Evolutionary conservation across 2,797 vertebrate genomes (phyloP).

Genomic region (Anas georgica): DNA sequence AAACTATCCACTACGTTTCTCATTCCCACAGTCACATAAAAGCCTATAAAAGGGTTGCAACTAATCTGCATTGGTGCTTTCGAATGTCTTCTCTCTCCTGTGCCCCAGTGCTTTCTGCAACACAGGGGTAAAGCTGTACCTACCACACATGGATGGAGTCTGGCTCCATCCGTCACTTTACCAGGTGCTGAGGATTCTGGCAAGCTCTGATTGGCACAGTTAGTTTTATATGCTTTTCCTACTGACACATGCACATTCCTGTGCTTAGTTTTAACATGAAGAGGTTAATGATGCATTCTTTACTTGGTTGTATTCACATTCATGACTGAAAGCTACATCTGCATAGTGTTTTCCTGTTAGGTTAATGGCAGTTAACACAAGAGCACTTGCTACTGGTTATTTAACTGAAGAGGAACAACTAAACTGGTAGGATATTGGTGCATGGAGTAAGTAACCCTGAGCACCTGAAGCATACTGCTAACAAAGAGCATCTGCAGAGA

Average conservation of each 20-base stretch:
- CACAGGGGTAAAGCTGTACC: not conserved
- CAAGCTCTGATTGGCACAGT: not conserved
- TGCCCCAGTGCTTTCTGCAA: not conserved
- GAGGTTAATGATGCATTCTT: not conserved
- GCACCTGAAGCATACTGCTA: slow-evolving; percentile 20
- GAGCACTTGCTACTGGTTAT: not conserved
- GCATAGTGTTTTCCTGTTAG: slow-evolving; percentile 9
- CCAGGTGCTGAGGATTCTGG: not conserved
- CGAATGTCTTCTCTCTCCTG: not conserved
- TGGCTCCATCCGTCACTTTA: not conserved
- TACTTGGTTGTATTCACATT: not conserved
- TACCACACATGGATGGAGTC: not conserved
- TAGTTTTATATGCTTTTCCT: not conserved
- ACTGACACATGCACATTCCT: not conserved
- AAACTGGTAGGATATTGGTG: slow-evolving; percentile 8
- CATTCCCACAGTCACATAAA: not conserved
- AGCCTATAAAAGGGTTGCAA: not conserved
- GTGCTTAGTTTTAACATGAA: not conserved
- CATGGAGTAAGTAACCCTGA: not conserved
- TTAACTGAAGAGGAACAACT: slow-evolving; percentile 48
- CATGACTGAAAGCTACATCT: slow-evolving; percentile 6
- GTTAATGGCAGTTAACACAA: not conserved
- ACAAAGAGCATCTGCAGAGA: not conserved
- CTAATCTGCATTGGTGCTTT: not conserved
- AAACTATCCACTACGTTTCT: not conserved